Evolutionary conservation across 2,113 vertebrate genomes (phyloP).

Genomic region (Xiphorhynchus elegans): DNA sequence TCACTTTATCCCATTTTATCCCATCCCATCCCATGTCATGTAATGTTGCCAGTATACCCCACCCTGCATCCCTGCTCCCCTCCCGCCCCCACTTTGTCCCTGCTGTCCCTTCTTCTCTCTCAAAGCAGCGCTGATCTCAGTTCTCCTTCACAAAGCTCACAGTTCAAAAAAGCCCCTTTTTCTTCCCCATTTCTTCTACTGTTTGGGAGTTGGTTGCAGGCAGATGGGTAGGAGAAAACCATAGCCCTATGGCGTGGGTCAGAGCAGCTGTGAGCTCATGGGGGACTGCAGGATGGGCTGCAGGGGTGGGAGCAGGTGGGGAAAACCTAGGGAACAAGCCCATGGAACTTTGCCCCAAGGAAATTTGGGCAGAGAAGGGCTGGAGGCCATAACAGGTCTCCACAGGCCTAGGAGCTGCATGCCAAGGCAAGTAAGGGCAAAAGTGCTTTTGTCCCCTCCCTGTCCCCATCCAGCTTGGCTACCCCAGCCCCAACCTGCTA

Average conservation of each 20-base stretch:
- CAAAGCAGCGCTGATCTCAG: background rate
- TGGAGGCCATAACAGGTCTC: background rate
- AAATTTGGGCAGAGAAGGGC: background rate
- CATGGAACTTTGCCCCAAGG: background rate
- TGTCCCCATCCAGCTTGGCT: background rate
- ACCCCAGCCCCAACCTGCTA: accelerated
- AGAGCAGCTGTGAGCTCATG: background rate
- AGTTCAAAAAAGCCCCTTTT: background rate
- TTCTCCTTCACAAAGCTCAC: background rate
- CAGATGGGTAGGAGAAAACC: background rate
- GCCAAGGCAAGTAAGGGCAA: background rate
- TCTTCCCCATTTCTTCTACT: background rate
- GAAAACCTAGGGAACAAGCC: background rate
- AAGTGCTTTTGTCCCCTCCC: background rate
- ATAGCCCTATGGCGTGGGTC: accelerated
- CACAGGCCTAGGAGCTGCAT: background rate
- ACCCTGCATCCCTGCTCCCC: background rate
- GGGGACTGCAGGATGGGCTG: background rate
- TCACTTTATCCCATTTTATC: background rate
- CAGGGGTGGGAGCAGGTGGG: background rate
- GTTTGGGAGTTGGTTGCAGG: background rate
- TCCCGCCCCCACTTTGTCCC: background rate
- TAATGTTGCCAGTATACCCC: accelerated
- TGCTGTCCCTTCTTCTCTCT: background rate
- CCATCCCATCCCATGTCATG: background rate